These are phyloP conservation scores for Lithosia quadra DNA, from an alignment of 2,888 invertebrate species.

Conservation along the genomic window DNA sequence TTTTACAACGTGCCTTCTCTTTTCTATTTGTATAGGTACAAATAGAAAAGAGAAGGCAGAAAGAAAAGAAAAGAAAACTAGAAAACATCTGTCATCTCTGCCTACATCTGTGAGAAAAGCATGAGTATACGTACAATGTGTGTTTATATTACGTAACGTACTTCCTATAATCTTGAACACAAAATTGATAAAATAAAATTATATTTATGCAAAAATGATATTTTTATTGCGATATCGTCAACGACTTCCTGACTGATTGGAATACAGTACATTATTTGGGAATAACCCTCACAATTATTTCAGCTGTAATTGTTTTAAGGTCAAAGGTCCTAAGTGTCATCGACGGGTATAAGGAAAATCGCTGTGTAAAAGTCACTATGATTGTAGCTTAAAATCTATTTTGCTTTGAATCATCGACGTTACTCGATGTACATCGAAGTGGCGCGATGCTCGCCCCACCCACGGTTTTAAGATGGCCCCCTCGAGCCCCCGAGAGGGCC, in stretches of 20 bases:
- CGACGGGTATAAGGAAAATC: not conserved
- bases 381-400: not conserved
- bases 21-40: too few relatives aligned
- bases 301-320: not conserved
- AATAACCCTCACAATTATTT: conserved; percentile 4
- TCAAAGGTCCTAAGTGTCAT: not conserved
- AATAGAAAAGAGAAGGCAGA: too few relatives aligned
- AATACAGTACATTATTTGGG: not conserved
- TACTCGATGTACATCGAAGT: too few relatives aligned
- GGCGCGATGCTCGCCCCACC: too few relatives aligned
- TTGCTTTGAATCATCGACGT: not conserved
- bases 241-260: conserved; percentile 11
- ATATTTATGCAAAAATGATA: not conserved
- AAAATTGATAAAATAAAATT: not conserved
- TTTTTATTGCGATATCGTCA: conserved; percentile 2
- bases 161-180: not conserved
- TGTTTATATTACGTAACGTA: too few relatives aligned
- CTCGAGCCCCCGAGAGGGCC: too few relatives aligned
- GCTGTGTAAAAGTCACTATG: not conserved
- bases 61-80: too few relatives aligned
- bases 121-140: too few relatives aligned
- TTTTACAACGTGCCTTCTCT: too few relatives aligned
- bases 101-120: too few relatives aligned
- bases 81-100: too few relatives aligned
- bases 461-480: too few relatives aligned